phyloP scores from a whole-genome alignment of 2,113 vertebrate genomes.

The Xiphorhynchus elegans region DNA sequence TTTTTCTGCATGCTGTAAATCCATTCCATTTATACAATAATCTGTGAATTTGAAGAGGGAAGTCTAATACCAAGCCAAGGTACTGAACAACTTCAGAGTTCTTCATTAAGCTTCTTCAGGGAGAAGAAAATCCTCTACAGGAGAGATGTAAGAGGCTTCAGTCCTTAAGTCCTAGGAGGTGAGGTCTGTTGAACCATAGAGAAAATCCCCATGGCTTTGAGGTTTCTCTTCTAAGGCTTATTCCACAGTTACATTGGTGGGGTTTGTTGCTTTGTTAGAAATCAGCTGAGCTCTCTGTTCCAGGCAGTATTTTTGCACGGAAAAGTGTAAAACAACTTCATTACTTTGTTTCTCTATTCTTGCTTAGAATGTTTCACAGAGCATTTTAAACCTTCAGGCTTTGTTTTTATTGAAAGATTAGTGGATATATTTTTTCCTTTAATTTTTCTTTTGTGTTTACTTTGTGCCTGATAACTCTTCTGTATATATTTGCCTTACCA shows the following conservation, averaged over 20 bases:
- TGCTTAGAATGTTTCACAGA: background rate
- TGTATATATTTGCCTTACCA: background rate
- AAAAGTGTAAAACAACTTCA: background rate
- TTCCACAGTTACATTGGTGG: background rate
- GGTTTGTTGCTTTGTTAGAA: background rate
- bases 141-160: background rate
- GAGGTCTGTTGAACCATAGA: background rate
- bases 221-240: background rate
- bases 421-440: background rate
- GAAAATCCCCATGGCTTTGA: background rate
- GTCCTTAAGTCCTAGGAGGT: background rate
- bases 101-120: background rate
- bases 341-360: background rate
- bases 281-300: background rate
- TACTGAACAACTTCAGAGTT: background rate
- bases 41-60: background rate
- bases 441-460: conserved; percentile 39
- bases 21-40: background rate
- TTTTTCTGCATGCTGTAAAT: background rate
- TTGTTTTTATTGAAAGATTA: conserved; percentile 17
- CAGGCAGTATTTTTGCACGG: background rate
- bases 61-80: background rate
- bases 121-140: background rate
- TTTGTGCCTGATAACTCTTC: background rate
- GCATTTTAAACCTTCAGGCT: background rate